Percentiles rank a stretch among this genome's conserved stretches.
These are phyloP conservation scores for Caracal caracal DNA, from an alignment of 2,113 vertebrate species.

Conservation along the genomic window DNA sequence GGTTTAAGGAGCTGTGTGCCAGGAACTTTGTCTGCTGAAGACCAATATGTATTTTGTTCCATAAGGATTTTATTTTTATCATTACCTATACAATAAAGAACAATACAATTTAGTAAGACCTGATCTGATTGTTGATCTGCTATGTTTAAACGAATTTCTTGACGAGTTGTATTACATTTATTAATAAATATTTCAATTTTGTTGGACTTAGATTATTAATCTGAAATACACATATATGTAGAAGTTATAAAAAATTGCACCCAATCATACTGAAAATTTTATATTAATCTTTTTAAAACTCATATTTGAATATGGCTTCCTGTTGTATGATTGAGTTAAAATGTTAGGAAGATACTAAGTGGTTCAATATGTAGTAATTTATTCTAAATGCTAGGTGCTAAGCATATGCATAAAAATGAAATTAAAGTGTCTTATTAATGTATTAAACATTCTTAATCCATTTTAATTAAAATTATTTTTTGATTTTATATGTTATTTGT, in stretches of 20 bases:
- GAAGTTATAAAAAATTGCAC: background rate
- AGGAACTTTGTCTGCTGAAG: background rate
- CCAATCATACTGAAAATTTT: background rate
- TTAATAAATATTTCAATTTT: background rate
- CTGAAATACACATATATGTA: background rate
- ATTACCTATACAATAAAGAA: background rate
- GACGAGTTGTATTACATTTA: background rate
- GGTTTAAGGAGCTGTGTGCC: background rate
- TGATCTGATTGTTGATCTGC: background rate
- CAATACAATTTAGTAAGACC: background rate
- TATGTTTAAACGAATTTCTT: background rate
- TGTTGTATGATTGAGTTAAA: conserved; percentile 1
- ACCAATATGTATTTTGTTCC: background rate
- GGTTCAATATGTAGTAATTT: background rate
- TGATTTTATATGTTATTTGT: background rate
- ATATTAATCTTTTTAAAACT: conserved; percentile 4
- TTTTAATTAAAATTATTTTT: conserved; percentile 31
- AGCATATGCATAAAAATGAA: conserved; percentile 52
- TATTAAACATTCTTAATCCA: conserved; percentile 11
- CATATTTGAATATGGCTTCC: background rate
- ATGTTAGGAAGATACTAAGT: background rate
- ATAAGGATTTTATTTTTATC: background rate
- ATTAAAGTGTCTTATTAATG: background rate
- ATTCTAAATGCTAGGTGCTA: conserved; percentile 20
- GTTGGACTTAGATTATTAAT: background rate